phyloP scores from a whole-genome alignment of 2,888 invertebrate genomes.

The Andrena minutula region DNA sequence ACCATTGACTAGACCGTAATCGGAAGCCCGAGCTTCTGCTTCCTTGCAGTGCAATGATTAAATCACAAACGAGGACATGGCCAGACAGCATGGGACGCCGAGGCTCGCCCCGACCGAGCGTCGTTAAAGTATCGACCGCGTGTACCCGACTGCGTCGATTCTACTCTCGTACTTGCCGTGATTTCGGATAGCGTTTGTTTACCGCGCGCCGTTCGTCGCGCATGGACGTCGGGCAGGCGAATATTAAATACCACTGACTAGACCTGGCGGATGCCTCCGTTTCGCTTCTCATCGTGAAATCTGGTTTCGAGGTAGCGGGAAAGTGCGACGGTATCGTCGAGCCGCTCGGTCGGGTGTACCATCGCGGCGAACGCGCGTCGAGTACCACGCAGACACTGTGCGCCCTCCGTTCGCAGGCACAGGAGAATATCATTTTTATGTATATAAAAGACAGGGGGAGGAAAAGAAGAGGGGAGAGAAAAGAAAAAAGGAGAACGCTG shows the following conservation, averaged over 20 bases:
- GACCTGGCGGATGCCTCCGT: conserved; percentile 63
- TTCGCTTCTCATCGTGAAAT: conserved; percentile 50
- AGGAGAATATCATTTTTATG: conserved; percentile 37
- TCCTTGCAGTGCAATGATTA: conserved; percentile 57
- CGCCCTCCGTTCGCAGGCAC: conserved; percentile 61
- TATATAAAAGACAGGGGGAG: too few species aligned
- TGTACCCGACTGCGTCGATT: conserved; percentile 21
- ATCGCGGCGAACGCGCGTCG: conserved; percentile 19
- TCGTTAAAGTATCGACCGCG: conserved; percentile 6
- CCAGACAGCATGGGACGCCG: conserved; percentile 28
- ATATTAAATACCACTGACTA: conserved; percentile 68
- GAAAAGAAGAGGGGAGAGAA: too few species aligned
- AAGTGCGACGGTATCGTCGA: conserved; percentile 51
- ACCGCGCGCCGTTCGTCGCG: conserved; percentile 29
- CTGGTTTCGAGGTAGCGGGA: conserved; percentile 56
- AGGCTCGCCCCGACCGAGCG: conserved; percentile 16
- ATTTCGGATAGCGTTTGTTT: conserved; percentile 32
- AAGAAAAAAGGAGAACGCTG: conserved; percentile 30
- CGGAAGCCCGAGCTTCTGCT: conserved; percentile 56
- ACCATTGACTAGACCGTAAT: conserved; percentile 61
- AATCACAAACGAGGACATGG: conserved; percentile 53
- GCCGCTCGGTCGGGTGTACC: neutral
- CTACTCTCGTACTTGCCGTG: conserved; percentile 43
- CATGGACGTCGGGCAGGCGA: conserved; percentile 46
- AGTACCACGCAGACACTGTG: conserved; percentile 58